Base-by-base conservation (phyloP, 1,140 invertebrate genomes). In the Drosophila subpulchrella region DNA sequence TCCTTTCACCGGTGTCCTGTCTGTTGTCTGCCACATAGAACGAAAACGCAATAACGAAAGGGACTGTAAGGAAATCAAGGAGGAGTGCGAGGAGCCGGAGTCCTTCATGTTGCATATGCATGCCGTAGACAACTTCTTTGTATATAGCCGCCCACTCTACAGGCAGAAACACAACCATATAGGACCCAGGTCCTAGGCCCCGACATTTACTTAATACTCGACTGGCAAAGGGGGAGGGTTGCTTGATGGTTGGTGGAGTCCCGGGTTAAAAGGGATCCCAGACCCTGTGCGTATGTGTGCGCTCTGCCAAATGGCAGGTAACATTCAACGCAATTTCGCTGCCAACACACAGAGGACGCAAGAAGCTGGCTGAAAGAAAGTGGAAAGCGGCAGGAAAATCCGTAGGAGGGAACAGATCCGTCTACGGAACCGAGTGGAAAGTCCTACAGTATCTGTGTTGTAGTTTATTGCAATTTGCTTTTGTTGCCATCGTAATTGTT, bases 271-370 rank as follows among this genome's bases (percentile, higher is more conserved):
- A 39, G 36, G 57, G 36, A 38, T 20, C 53, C 38, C 30, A 24
- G 27, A 13, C 17, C 17, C 38, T 48, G 56, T 8, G 48, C 55
- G 47, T 78, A 44, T 68, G 36, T 59, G 41, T 75, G 55, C 65
- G 32, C 41, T 65, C 82, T 75, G 83, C 83, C 82, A 85, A 86
- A 86, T 86, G 82, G 82, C 79, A 88, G 82, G 83, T 86, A 88
- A 82, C 82, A 86, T 88, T 86, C 82, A 82, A 88, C 83, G 82
- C 83, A 86, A 86, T 88, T 86, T 88, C 79, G 72, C 82, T 68
- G 74, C 60, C 77, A 84, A 79, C 80, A 76, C 66, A 78, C 50
- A 78, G 47, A 62, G 65, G 75, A 51, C 60, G 50, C 67, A 73
- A 72, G 55, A 83, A 80, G 46, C 57, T 47, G 51, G 51, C 70